Base-by-base conservation (phyloP, 2,113 vertebrate species). In the Rhombomys opimus region DNA sequence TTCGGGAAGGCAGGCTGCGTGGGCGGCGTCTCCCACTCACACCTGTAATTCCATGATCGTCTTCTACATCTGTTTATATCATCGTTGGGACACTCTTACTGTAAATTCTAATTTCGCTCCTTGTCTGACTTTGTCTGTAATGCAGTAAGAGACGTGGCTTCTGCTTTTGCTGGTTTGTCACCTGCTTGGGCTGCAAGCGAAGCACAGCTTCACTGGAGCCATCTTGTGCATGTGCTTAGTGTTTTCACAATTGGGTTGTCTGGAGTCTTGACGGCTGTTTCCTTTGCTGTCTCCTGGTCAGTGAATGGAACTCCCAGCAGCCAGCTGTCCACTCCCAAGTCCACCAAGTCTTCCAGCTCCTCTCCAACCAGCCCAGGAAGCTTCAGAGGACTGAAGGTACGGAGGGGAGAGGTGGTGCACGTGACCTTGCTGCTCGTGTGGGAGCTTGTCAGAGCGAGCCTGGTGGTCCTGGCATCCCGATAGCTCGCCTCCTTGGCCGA, bases 341-440 rank as follows among this genome's bases (percentile, higher is more conserved):
- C 99, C 95, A 99, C 99, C 1, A 99, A 99, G 98, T 99, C 99
- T 89, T 99, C 99, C 95, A 99, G 99, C 82, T 99, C 99, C 27
- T 99, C 99, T 57, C 99, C 99, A 94, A 99, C 99, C 87, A 99
- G 99, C 96, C 99, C 99, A 85, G 98, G 98, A 97, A 99, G 99
- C 93, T 98, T 98, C 96, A 98, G 98, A 84, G 98, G 98, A 97
- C 98, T 99, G 86, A 99, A 99, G 99, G 99, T 99, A 98, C 97
- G 98, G 87, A 41, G 46, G 38, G 23, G 30, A 50, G 9, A 32
- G 18, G 25, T 22, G 75, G n/a, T 7, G 1, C 54, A 1, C 41
- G 41, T 89, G 46, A 77, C 46, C 94, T 67, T 59, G 54, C 50
- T 77, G 25, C 78, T 92, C 80, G 41, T 46, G n/a, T 52, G 67